Percentiles rank a stretch among this genome's conserved stretches.
Evolutionary conservation across 2,797 vertebrate genomes (phyloP).

Genomic region (Anolis apletophallus): DNA sequence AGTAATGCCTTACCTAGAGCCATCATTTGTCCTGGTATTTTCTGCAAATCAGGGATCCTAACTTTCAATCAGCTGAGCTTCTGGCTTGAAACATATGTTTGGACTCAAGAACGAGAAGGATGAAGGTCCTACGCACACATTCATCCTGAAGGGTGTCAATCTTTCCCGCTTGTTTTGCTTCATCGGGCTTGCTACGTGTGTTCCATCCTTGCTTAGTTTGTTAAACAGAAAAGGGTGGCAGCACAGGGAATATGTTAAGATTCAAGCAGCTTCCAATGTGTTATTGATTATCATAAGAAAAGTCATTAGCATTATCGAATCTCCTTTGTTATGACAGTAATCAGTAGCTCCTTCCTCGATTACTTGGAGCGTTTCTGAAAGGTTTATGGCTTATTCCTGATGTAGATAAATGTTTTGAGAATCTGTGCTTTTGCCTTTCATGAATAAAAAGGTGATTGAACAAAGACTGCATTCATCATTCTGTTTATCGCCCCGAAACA

Average conservation of each 20-base stretch:
- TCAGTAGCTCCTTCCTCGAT: constrained; percentile 79
- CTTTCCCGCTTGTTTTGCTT: constrained; percentile 22
- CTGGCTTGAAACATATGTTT: not conserved
- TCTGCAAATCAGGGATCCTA: not conserved
- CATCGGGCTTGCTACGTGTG: not conserved
- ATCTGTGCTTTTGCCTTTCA: constrained; percentile 78
- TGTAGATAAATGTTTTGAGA: constrained; percentile 82
- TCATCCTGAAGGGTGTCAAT: constrained; percentile 2
- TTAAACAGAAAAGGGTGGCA: constrained; percentile 28
- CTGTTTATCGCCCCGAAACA: constrained; percentile 79
- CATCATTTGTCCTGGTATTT: not conserved
- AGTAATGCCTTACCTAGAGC: no score
- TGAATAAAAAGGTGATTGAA: constrained; percentile 83
- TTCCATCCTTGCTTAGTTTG: constrained; percentile 42
- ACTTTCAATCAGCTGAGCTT: not conserved
- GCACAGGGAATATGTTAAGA: constrained; percentile 57
- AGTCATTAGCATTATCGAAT: constrained; percentile 76
- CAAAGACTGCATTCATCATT: constrained; percentile 81
- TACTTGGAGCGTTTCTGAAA: constrained; percentile 78
- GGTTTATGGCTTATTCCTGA: constrained; percentile 81
- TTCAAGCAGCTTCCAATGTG: constrained; percentile 59
- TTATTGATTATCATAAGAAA: constrained; percentile 78
- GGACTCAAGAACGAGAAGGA: not conserved
- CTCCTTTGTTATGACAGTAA: constrained; percentile 78
- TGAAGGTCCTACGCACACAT: not conserved